Conservation (phyloP, 1,140 invertebrate genomes). For the Orius insidiosus region DNA sequence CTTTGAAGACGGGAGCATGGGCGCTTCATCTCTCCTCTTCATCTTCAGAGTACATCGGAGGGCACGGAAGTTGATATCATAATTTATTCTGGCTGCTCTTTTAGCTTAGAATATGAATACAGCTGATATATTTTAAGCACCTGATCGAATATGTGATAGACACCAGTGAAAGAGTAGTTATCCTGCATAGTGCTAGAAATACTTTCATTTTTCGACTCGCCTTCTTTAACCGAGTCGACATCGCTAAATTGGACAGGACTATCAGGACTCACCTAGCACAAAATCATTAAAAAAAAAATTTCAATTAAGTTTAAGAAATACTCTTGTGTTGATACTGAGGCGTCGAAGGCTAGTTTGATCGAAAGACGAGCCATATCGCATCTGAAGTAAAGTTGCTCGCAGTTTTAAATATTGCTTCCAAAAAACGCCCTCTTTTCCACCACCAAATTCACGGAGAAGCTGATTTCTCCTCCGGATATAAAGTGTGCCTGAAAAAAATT, state of each 20-base stretch:
- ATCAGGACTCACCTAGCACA: slow-evolving; percentile 8
- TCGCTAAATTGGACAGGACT: background rate
- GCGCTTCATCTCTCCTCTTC: too few relatives aligned
- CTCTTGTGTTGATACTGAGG: slow-evolving; percentile 36
- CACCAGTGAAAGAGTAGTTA: slow-evolving; percentile 69
- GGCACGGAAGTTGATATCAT: too few relatives aligned
- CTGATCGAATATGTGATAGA: slow-evolving; percentile 75
- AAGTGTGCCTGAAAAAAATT: slow-evolving; percentile 40
- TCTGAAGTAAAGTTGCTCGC: slow-evolving; percentile 45
- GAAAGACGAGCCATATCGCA: slow-evolving; percentile 48
- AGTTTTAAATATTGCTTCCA: slow-evolving; percentile 56
- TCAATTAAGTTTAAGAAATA: slow-evolving; percentile 21
- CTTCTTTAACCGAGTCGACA: slow-evolving; percentile 23
- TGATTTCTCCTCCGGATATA: slow-evolving; percentile 61
- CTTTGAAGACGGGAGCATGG: too few relatives aligned
- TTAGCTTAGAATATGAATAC: slow-evolving; percentile 1
- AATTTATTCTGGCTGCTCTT: background rate
- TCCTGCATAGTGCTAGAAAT: slow-evolving; percentile 47
- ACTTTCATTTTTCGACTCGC: slow-evolving; percentile 21
- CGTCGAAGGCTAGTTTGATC: slow-evolving; percentile 44
- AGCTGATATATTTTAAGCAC: slow-evolving; percentile 24
- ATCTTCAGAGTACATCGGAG: too few relatives aligned
- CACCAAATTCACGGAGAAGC: slow-evolving; percentile 45
- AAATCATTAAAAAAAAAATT: slow-evolving; percentile 25
- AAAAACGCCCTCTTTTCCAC: slow-evolving; percentile 28